These are phyloP conservation scores for Physocephala rufipes DNA, from an alignment of 2,888 invertebrate species.

Conservation along the genomic window DNA sequence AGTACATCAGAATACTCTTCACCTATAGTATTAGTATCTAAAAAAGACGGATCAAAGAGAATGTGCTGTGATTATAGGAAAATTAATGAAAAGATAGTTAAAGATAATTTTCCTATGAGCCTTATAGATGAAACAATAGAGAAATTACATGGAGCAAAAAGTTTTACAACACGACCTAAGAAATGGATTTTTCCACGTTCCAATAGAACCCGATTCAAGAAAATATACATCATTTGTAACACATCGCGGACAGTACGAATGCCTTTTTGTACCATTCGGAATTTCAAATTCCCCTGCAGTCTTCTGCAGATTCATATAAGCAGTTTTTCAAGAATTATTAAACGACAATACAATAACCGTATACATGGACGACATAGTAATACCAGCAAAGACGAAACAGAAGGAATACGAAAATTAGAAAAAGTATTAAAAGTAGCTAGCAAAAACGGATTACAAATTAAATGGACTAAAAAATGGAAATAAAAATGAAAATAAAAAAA, in stretches of 20 bases:
- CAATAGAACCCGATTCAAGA: background rate
- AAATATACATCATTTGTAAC: too few relatives aligned
- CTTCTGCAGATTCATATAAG: too few relatives aligned
- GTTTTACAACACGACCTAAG: background rate
- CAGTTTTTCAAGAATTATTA: too few relatives aligned
- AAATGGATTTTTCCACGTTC: background rate
- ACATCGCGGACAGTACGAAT: too few relatives aligned
- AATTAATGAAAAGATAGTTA: background rate
- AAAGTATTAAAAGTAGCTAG: background rate
- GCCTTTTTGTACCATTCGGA: too few relatives aligned
- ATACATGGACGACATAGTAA: background rate
- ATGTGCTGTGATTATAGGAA: background rate
- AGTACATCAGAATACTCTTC: conserved; percentile 48
- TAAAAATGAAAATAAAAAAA: too few relatives aligned
- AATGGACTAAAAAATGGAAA: conserved; percentile 43
- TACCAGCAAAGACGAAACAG: background rate
- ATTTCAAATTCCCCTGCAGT: too few relatives aligned
- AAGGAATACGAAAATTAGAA: background rate
- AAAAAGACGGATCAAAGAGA: background rate
- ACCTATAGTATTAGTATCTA: background rate
- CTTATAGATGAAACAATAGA: background rate
- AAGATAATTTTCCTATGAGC: background rate
- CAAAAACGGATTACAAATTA: too few relatives aligned
- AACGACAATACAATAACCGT: background rate
- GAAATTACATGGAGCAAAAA: background rate